Base-by-base conservation (phyloP, 2,797 vertebrate species). In the Poecile montanus region DNA sequence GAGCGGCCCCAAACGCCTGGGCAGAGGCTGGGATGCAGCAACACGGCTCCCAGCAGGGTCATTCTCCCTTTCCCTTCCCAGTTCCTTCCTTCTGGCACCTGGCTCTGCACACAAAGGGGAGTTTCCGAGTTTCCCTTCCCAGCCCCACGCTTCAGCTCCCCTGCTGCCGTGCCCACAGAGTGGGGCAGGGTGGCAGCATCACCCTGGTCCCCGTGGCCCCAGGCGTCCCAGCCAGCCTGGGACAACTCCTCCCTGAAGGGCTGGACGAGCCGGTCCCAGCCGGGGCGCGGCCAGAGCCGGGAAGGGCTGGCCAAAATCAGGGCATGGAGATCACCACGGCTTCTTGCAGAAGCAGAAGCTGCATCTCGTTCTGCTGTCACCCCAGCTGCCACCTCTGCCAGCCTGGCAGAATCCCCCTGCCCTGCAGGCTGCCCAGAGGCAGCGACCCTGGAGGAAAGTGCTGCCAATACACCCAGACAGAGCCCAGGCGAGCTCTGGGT, bases 211-310 rank as follows among this genome's bases (percentile, higher is more conserved):
- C 10, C 0, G 40, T 1, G 23, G 78, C 83, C 57, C 57, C 0
- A 40, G 7, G 3, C 16, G 29, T 61, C 70, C 78, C 74, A 61
- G 78, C 6, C 81, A 51, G 74, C 23, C 77, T 2, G 4, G 1
- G 44, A n/a, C 56, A 57, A 8, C 71, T 74, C 83, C 74, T 91
- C 85, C 84, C 85, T n/a, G 80, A 48, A 82, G 87, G 76, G 89
- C 92, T 85, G 89, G 89, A 56, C 18, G 40, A 92, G 92, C 94
- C 75, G 16, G 79, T 92, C 3, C 84, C 72, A 71, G 92, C 79
- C 29, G 53, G 87, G 75, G n/a, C 10, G 0, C 71, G 57, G 92
- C 83, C 84, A 16, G 87, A 38, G 71, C 3, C 0, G 5, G 87
- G 75, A 58, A 82, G 80, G 84, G 80, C 67, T 32, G 72, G 17